A percentile compares a stretch with the other conserved stretches of the same genome.
Conservation (phyloP, 1,140 invertebrate species). For the Pygmarrhopalites habei region DNA sequence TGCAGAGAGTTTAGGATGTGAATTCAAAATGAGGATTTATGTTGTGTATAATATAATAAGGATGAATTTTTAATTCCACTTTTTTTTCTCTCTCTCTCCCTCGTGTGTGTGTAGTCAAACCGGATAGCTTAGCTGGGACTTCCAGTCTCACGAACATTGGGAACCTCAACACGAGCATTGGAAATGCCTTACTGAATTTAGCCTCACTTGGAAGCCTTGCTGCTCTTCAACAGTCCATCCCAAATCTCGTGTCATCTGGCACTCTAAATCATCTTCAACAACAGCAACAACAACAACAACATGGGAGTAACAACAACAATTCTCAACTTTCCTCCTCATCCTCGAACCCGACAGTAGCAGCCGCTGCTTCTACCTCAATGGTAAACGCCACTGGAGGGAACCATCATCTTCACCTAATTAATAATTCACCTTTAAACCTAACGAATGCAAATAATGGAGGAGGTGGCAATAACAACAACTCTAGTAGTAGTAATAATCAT, state of each 20-base stretch:
- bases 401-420: no score
- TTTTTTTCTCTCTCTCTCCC: not conserved
- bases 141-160: constrained; percentile 18
- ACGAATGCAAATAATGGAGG: constrained; percentile 11
- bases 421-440: constrained; percentile 22
- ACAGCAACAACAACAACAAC: constrained; percentile 6
- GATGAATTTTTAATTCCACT: constrained; percentile 22
- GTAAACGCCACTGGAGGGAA: not conserved
- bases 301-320: not conserved
- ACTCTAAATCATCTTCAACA: not conserved
- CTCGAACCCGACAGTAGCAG: no score
- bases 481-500: not conserved
- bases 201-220: constrained; percentile 34
- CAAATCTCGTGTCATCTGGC: constrained; percentile 23
- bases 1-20: no score
- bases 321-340: not conserved
- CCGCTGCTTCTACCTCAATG: not conserved
- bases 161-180: constrained; percentile 19
- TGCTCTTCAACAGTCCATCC: constrained; percentile 33
- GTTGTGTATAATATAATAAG: no score
- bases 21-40: no score
- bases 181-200: constrained; percentile 36
- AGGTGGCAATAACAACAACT: constrained; percentile 3
- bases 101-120: constrained; percentile 30
- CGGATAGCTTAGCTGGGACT: constrained; percentile 31